Conservation (phyloP, 2,797 vertebrate genomes). For the Alfaro cultratus region DNA sequence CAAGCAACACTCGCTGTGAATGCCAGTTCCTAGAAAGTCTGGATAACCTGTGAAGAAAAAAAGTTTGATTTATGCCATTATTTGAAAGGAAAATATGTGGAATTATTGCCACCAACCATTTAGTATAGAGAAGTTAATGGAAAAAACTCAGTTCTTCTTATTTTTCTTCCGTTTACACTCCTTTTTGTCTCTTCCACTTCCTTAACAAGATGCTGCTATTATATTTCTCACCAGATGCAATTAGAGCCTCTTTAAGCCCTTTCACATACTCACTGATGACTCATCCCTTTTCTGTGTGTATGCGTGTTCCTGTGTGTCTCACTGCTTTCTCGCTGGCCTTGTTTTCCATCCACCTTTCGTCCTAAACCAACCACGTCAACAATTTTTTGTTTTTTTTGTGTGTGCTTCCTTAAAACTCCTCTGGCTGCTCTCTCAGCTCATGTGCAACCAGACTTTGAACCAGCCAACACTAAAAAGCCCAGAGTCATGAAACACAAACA, state of each 20-base stretch:
- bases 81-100: constrained; percentile 16
- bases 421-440: constrained; percentile 32
- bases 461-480: constrained; percentile 39
- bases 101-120: constrained; percentile 34
- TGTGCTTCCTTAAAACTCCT: constrained; percentile 15
- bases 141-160: constrained; percentile 46
- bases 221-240: constrained; percentile 74
- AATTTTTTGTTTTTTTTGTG: constrained; percentile 35
- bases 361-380: constrained; percentile 23
- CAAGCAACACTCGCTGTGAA: constrained; percentile 48
- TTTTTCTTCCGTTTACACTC: constrained; percentile 43
- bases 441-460: constrained; percentile 58
- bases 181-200: constrained; percentile 49
- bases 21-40: constrained; percentile 52
- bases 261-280: constrained; percentile 68
- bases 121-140: constrained; percentile 42
- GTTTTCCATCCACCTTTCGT: constrained; percentile 57
- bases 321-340: constrained; percentile 32
- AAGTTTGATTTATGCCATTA: constrained; percentile 28
- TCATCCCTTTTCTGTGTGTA: constrained; percentile 52
- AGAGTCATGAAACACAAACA: constrained; percentile 61
- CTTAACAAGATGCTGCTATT: constrained; percentile 63
- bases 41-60: constrained; percentile 37
- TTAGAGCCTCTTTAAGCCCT: constrained; percentile 74
- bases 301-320: constrained; percentile 9